phyloP scores from a whole-genome alignment of 2,888 invertebrate species.

The Microplitis deprimator region DNA sequence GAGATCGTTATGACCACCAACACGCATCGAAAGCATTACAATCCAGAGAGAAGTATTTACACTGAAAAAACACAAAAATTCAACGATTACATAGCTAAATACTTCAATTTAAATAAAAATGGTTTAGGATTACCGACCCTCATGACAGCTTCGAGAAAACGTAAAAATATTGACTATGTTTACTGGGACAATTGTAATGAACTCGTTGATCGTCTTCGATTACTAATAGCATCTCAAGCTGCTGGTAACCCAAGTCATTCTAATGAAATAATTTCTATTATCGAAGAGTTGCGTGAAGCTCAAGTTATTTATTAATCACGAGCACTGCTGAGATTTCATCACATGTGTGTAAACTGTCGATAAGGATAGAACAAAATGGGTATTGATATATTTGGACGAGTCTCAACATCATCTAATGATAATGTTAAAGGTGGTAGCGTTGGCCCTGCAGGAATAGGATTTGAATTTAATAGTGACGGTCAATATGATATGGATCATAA shows the following conservation, averaged over 20 bases:
- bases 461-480: slow-evolving; percentile 31
- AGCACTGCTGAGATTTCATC: background rate
- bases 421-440: background rate
- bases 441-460: slow-evolving; percentile 23
- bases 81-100: too few species aligned
- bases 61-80: too few species aligned
- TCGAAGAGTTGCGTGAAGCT: slow-evolving; percentile 22
- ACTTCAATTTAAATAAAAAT: too few species aligned
- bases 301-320: slow-evolving; percentile 45
- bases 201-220: slow-evolving; percentile 43
- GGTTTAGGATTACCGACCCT: too few species aligned
- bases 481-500: slow-evolving; percentile 42
- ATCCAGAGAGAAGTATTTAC: too few species aligned
- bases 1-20: too few species aligned
- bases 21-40: too few species aligned
- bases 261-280: slow-evolving; percentile 46
- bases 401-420: background rate
- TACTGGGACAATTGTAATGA: too few species aligned
- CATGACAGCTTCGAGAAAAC: too few species aligned
- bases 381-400: slow-evolving; percentile 31
- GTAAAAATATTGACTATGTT: too few species aligned
- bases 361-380: slow-evolving; percentile 4
- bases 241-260: slow-evolving; percentile 45
- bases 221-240: slow-evolving; percentile 42
- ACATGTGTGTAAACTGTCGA: background rate